A percentile compares a stretch with the other conserved stretches of the same genome.
These are phyloP conservation scores for Varanus komodoensis DNA, from an alignment of 2,113 vertebrate genomes.

Conservation along the genomic window DNA sequence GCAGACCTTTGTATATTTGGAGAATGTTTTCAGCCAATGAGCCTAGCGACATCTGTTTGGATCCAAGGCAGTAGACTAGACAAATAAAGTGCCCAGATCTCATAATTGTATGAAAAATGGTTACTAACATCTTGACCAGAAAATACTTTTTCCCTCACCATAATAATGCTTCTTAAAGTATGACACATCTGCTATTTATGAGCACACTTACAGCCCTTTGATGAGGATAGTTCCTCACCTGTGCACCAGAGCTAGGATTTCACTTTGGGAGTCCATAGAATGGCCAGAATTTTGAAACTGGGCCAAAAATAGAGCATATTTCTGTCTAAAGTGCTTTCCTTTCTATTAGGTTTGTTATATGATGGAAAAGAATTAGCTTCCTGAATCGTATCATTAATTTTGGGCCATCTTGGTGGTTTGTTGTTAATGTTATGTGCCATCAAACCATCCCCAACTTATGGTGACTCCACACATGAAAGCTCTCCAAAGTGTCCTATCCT, in stretches of 20 bases:
- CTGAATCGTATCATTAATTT: background rate
- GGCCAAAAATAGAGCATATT: background rate
- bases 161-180: background rate
- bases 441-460: too few relatives aligned
- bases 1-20: background rate
- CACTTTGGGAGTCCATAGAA: too few relatives aligned
- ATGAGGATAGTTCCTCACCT: background rate
- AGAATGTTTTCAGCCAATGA: background rate
- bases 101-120: background rate
- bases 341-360: background rate
- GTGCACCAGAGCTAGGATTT: background rate
- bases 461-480: background rate
- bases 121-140: background rate
- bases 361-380: background rate
- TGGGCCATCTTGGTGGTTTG: background rate
- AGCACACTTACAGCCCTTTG: background rate
- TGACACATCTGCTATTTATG: background rate
- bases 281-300: background rate
- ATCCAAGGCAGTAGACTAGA: background rate
- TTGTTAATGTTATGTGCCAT: too few relatives aligned
- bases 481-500: background rate
- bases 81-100: background rate
- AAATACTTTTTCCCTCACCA: background rate
- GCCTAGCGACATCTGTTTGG: background rate
- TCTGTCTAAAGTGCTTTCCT: background rate